phyloP scores from a whole-genome alignment of 92 coral and sea anemone genomes.

The Phymanthus crucifer region DNA sequence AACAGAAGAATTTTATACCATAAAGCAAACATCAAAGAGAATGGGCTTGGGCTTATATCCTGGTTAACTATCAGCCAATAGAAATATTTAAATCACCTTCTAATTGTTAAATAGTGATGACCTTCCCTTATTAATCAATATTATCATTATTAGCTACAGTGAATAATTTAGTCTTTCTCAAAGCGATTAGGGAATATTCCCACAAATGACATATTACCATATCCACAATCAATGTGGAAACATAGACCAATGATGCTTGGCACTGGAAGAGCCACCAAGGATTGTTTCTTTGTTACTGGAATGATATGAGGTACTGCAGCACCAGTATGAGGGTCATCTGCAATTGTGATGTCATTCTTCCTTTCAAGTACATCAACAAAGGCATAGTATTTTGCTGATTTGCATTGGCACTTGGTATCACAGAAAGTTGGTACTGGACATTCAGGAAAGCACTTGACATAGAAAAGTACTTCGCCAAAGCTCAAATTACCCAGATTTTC shows the following conservation, averaged over 20 bases:
- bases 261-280: constrained; percentile 41
- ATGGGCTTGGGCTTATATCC: too few relatives aligned
- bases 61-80: too few relatives aligned
- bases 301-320: constrained; percentile 45
- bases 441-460: constrained; percentile 23
- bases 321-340: constrained; percentile 45
- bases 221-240: constrained; percentile 50
- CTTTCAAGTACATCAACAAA: constrained; percentile 26
- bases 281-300: constrained; percentile 43
- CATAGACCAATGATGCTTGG: constrained; percentile 42
- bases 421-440: constrained; percentile 53
- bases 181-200: constrained; percentile 58
- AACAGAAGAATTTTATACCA: neutral
- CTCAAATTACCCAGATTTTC: neutral
- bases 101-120: neutral
- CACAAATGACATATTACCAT: constrained; percentile 31
- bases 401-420: constrained; percentile 33
- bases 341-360: constrained; percentile 36
- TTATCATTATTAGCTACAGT: neutral
- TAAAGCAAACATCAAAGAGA: neutral
- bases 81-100: neutral
- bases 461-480: constrained; percentile 45
- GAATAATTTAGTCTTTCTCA: constrained; percentile 60
- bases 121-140: neutral
- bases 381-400: constrained; percentile 33